Evolutionary conservation across 2,888 invertebrate species (phyloP).

Genomic region (Acanthosepion pharaonis): DNA sequence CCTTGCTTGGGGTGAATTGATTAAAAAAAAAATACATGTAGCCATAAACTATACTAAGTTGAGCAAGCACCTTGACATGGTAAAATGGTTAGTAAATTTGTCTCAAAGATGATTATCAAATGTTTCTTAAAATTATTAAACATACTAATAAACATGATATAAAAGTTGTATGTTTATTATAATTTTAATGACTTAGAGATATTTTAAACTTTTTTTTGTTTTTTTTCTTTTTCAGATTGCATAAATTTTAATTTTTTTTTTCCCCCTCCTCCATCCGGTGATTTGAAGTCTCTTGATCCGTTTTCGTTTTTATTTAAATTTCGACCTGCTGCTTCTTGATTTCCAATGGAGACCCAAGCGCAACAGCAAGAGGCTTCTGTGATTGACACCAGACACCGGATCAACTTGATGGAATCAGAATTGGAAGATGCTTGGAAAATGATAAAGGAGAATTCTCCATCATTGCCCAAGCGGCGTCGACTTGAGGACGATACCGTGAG

Average conservation of each 20-base stretch:
- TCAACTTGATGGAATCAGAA: slow-evolving; percentile 38
- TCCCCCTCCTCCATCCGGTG: background rate
- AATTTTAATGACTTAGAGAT: too few species aligned
- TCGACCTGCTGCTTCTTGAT: background rate
- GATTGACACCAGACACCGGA: slow-evolving; percentile 35
- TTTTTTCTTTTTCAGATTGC: background rate
- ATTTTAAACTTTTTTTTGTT: background rate
- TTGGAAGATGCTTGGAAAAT: slow-evolving; percentile 37
- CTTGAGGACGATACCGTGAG: slow-evolving; percentile 58
- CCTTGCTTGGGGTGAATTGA: too few species aligned
- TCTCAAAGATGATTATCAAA: too few species aligned
- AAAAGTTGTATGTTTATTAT: too few species aligned
- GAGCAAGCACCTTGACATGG: too few species aligned
- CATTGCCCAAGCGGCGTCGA: slow-evolving; percentile 64
- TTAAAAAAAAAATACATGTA: too few species aligned
- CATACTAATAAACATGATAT: too few species aligned
- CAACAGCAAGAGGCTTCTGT: slow-evolving; percentile 36
- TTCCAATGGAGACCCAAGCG: background rate
- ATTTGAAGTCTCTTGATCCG: slow-evolving; percentile 10
- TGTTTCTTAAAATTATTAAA: too few species aligned
- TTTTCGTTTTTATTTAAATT: background rate
- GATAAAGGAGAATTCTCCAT: slow-evolving; percentile 52
- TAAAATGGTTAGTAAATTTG: too few species aligned
- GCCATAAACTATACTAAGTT: too few species aligned
- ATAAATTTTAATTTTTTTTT: background rate